Evolutionary conservation across 2,797 vertebrate genomes (phyloP), one percentile per base, ranked within the genome.

Genomic region (Anguilla pacifica): DNA sequence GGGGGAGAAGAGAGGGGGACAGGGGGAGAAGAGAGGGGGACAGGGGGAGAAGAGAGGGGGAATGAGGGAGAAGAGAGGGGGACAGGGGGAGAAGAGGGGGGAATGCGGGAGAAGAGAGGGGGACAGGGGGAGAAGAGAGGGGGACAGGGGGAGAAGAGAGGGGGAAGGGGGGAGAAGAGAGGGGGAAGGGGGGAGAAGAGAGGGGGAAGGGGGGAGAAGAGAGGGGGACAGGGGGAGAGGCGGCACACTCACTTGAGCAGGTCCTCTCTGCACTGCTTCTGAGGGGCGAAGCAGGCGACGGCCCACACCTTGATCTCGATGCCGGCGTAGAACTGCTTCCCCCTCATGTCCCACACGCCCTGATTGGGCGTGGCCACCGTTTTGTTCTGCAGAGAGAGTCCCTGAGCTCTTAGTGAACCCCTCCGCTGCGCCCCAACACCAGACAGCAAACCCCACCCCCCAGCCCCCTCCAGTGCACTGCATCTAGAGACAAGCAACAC

Each of bases 221-320:
- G 25, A 25, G 3, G 61, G 25, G 22, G 61, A 64, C 3, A 67
- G 31, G 19, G 1, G 5, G 49, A n/a, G 35, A 72, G 19, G 25
- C n/a, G 39, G 1, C 0, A 74, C 77, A 97, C 98, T 99, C 94
- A 99, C 99, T 99, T 99, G 86, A 99, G 96, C 93, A 99, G 96
- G 92, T 99, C 99, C 94, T 99, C 99, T 91, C 98, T 95, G 94
- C 99, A 99, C 92, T 99, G 98, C 92, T 99, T 99, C 94, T 99
- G 98, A 89, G 99, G 98, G 70, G 99, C 99, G 91, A 99, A 99
- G 94, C 98, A 99, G 93, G 99, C 99, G 93, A 99, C 99, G 17
- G 98, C 99, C 99, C 99, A 99, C 77, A 99, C 99, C 96, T 99
- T 99, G 96, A 99, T 99, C 96, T 99, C 99, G 74, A 99, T 99